phyloP scores from a whole-genome alignment of 2,113 vertebrate species.

The Thermophis baileyi region DNA sequence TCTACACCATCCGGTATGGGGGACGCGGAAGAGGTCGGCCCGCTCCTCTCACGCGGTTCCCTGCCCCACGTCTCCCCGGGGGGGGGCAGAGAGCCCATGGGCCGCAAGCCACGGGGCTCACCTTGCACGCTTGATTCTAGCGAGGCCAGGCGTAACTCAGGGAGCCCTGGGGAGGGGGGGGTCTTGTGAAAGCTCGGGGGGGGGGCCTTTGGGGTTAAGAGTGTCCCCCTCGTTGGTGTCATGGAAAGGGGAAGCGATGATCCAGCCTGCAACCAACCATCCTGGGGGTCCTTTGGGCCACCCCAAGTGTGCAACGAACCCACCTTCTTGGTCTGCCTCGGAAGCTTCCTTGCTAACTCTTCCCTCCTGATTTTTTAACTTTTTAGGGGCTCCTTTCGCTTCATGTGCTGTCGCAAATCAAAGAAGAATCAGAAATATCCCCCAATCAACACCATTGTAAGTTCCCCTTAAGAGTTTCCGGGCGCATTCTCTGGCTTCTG shows the following conservation, averaged over 20 bases:
- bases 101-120: neutral
- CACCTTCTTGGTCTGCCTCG: accelerated
- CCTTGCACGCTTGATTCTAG: neutral
- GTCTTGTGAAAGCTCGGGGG: neutral
- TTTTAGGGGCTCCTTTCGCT: neutral
- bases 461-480: neutral
- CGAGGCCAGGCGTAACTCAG: neutral
- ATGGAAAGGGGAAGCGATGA: neutral
- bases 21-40: neutral
- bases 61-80: neutral
- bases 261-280: neutral
- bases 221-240: neutral
- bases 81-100: neutral
- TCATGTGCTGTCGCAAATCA: neutral
- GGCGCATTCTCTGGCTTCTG: accelerated
- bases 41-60: neutral
- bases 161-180: neutral
- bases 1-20: conserved; percentile 77
- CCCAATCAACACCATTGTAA: neutral
- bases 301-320: neutral
- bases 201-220: neutral
- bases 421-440: neutral
- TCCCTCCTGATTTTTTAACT: neutral
- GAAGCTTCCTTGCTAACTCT: accelerated
- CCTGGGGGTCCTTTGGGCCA: neutral